phyloP scores from a whole-genome alignment of 2,888 invertebrate genomes.

The Cosmorhoe ocellata region DNA sequence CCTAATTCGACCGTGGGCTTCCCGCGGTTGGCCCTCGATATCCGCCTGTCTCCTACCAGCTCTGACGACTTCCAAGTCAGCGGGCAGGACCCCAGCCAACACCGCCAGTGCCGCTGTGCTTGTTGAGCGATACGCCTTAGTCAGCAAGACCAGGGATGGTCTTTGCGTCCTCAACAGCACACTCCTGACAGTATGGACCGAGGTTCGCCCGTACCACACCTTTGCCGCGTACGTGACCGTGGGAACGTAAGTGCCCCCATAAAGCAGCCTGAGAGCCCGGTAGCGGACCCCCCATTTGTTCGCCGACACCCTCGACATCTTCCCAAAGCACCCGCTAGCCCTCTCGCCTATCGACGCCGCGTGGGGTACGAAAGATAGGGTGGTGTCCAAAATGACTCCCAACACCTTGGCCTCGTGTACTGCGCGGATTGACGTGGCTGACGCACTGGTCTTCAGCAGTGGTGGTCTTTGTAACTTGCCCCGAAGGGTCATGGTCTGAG shows the following conservation, averaged over 20 bases:
- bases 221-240: not conserved
- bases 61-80: constrained; percentile 1
- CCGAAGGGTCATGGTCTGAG: not conserved
- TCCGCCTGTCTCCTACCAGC: constrained; percentile 1
- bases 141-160: constrained; percentile 2
- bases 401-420: not conserved
- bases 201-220: not conserved
- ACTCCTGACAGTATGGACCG: not conserved
- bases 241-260: not conserved
- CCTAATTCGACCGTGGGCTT: not conserved
- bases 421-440: not conserved
- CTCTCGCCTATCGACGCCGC: not conserved
- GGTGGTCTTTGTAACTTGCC: constrained; percentile 2
- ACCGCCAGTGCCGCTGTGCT: constrained; percentile 8
- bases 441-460: not conserved
- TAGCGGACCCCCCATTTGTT: not conserved
- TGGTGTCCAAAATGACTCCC: not conserved
- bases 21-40: not conserved
- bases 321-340: not conserved
- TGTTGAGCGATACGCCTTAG: constrained; percentile 5
- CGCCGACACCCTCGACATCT: not conserved
- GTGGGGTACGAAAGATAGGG: not conserved
- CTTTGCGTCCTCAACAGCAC: not conserved
- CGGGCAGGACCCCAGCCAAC: constrained; percentile 4
- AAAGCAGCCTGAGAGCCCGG: not conserved